Conservation (phyloP, 2,113 vertebrate species). For the Vulpes lagopus region DNA sequence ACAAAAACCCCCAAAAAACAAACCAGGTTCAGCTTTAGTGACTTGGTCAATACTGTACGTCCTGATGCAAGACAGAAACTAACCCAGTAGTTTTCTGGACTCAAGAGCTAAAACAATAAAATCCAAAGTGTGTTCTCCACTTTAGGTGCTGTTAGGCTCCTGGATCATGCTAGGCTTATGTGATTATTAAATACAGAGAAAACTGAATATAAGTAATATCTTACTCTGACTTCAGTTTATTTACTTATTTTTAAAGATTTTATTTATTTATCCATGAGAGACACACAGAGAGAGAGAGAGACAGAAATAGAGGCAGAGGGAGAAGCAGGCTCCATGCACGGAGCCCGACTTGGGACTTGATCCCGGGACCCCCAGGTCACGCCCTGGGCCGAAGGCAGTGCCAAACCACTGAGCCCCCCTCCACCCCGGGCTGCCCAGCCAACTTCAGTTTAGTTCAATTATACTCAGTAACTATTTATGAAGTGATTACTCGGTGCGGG, state of each 20-base stretch:
- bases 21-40: not conserved
- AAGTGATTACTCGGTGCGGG: not conserved
- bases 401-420: too few species aligned
- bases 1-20: not conserved
- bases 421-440: too few species aligned
- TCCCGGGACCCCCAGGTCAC: too few species aligned
- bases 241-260: too few species aligned
- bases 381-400: too few species aligned
- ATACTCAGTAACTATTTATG: not conserved
- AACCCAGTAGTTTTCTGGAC: not conserved
- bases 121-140: not conserved
- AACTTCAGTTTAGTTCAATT: constrained; percentile 40
- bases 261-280: too few species aligned
- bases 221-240: not conserved
- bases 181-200: constrained; percentile 25
- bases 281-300: too few species aligned
- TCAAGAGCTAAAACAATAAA: not conserved
- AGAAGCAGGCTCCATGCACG: too few species aligned
- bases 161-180: not conserved
- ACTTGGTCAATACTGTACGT: not conserved
- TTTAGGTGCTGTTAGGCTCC: not conserved
- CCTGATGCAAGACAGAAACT: not conserved
- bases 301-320: too few species aligned
- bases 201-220: not conserved
- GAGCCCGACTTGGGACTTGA: too few species aligned